Evolutionary conservation across 2,797 vertebrate species (phyloP).

Genomic region (Coendou prehensilis): DNA sequence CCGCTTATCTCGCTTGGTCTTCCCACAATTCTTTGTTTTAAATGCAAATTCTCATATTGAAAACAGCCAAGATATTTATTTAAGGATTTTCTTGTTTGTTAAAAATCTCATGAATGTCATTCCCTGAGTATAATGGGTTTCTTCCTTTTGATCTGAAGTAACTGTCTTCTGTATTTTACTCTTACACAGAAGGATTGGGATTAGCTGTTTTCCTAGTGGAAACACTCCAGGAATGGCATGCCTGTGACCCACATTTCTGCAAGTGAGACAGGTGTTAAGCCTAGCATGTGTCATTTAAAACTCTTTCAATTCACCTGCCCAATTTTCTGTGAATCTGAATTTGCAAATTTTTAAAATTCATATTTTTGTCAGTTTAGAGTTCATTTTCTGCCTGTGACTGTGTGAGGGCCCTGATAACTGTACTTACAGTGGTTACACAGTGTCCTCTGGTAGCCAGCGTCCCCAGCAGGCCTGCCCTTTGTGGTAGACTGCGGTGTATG

Average conservation of each 20-base stretch:
- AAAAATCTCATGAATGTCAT: neutral
- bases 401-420: neutral
- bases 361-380: neutral
- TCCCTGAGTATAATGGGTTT: neutral
- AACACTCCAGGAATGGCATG: neutral
- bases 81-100: constrained; percentile 29
- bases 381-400: neutral
- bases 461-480: neutral
- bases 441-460: fast-evolving
- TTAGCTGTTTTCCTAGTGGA: neutral
- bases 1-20: neutral
- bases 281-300: neutral
- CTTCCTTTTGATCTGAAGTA: neutral
- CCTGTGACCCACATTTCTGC: neutral
- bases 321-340: constrained; percentile 7
- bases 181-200: neutral
- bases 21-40: constrained; percentile 52
- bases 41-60: constrained; percentile 45
- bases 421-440: neutral
- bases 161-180: neutral
- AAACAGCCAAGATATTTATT: constrained; percentile 37
- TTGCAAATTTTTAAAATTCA: neutral
- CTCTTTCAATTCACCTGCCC: neutral
- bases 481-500: fast-evolving
- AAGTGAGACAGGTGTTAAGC: neutral